phyloP scores from a whole-genome alignment of 2,888 invertebrate genomes.

The Anorthoa munda region DNA sequence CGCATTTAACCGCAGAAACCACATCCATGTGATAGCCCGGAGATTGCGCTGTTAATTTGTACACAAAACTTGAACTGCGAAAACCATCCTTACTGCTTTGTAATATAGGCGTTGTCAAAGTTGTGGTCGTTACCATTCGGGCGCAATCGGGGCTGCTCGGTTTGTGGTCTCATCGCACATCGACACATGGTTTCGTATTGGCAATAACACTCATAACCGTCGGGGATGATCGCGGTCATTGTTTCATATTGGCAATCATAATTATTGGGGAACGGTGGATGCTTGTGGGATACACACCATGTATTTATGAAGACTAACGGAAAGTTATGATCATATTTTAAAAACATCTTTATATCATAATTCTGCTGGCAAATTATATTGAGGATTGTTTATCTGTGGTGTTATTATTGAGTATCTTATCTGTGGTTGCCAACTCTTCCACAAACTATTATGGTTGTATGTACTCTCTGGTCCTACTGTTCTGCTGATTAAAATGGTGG shows the following conservation, averaged over 20 bases:
- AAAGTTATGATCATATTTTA: too few relatives aligned
- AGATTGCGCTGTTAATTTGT: conserved; percentile 50
- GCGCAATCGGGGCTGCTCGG: conserved; percentile 7
- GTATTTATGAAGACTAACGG: too few relatives aligned
- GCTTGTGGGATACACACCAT: background rate
- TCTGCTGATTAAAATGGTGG: too few relatives aligned
- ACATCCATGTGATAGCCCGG: conserved; percentile 38
- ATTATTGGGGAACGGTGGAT: background rate
- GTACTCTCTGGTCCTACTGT: too few relatives aligned
- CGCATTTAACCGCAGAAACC: conserved; percentile 45
- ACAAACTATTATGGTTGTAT: too few relatives aligned
- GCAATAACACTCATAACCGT: background rate
- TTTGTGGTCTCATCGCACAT: conserved; percentile 37
- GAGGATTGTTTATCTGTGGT: too few relatives aligned
- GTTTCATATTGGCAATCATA: background rate
- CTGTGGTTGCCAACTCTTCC: too few relatives aligned
- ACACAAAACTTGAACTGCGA: background rate
- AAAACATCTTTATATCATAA: too few relatives aligned
- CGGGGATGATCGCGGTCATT: background rate
- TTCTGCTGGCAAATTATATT: too few relatives aligned
- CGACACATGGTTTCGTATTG: conserved; percentile 18
- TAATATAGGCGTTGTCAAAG: background rate
- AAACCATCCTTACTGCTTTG: background rate
- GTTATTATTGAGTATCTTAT: too few relatives aligned
- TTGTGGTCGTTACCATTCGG: conserved; percentile 6